Evolutionary conservation across 2,797 vertebrate species (phyloP).

Genomic region (Pseudomugil gertrudae): DNA sequence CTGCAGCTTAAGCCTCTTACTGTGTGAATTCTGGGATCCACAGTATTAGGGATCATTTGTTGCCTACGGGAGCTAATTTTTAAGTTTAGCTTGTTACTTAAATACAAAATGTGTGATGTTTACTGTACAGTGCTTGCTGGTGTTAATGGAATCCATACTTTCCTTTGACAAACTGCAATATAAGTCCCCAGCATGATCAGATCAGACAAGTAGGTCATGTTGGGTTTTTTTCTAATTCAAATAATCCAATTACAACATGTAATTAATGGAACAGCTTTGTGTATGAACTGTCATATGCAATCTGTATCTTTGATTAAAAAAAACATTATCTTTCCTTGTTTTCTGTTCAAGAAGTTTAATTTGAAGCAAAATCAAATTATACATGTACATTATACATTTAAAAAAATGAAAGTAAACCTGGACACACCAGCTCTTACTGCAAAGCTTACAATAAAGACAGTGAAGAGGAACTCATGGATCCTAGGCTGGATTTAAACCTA

Average conservation of each 20-base stretch:
- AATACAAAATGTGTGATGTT: too few relatives aligned
- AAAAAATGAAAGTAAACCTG: too few relatives aligned
- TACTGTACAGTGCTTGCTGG: too few relatives aligned
- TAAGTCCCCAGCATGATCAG: too few relatives aligned
- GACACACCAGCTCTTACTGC: background rate
- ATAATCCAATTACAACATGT: too few relatives aligned
- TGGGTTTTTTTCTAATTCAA: background rate
- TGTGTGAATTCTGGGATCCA: background rate
- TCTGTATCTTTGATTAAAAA: background rate
- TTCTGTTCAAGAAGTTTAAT: background rate
- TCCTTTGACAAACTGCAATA: too few relatives aligned
- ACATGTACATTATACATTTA: too few relatives aligned
- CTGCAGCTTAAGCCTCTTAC: background rate
- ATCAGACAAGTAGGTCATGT: too few relatives aligned
- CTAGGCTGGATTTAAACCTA: slow-evolving; percentile 3
- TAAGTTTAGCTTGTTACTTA: too few relatives aligned
- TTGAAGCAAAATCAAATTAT: background rate
- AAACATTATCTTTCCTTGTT: background rate
- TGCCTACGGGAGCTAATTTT: background rate
- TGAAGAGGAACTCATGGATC: background rate
- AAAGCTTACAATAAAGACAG: background rate
- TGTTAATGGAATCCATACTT: background rate
- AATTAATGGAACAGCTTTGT: background rate
- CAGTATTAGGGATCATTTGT: background rate
- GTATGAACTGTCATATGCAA: background rate